phyloP scores from a whole-genome alignment of 2,113 vertebrate genomes.

The Zosterops borbonicus region DNA sequence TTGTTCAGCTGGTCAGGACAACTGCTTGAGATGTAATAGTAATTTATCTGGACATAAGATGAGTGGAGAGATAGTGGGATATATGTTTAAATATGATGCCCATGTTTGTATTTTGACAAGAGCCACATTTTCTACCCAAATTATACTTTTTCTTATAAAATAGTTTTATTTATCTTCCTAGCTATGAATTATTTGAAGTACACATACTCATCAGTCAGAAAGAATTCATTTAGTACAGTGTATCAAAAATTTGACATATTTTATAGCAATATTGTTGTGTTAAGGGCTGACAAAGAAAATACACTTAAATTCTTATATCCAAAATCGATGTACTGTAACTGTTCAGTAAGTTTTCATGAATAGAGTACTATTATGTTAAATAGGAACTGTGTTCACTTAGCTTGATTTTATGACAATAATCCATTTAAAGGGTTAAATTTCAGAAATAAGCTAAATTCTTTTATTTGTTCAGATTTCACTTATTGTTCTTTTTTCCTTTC shows the following conservation, averaged over 20 bases:
- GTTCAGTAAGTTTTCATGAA: neutral
- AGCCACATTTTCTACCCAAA: neutral
- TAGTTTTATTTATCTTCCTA: neutral
- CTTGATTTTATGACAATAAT: constrained; percentile 22
- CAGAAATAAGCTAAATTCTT: constrained; percentile 68
- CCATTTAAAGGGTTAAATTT: constrained; percentile 70
- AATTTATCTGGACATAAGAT: neutral
- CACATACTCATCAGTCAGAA: neutral
- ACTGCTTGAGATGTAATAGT: neutral
- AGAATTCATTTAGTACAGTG: neutral
- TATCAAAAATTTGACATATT: neutral
- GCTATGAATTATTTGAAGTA: neutral
- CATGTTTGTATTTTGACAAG: neutral
- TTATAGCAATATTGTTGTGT: neutral
- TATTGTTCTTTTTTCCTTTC: constrained; percentile 71
- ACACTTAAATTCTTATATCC: neutral
- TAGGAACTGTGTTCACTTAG: neutral
- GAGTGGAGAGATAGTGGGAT: neutral
- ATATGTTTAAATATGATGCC: neutral
- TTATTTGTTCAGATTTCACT: constrained; percentile 72
- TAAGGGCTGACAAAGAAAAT: neutral
- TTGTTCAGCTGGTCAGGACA: neutral
- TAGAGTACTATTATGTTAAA: neutral
- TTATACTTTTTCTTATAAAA: neutral
- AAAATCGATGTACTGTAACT: neutral